A percentile compares a stretch with the other conserved stretches of the same genome.
phyloP scores from a whole-genome alignment of 2,113 vertebrate species.

The Rhegmatorhina hoffmannsi region DNA sequence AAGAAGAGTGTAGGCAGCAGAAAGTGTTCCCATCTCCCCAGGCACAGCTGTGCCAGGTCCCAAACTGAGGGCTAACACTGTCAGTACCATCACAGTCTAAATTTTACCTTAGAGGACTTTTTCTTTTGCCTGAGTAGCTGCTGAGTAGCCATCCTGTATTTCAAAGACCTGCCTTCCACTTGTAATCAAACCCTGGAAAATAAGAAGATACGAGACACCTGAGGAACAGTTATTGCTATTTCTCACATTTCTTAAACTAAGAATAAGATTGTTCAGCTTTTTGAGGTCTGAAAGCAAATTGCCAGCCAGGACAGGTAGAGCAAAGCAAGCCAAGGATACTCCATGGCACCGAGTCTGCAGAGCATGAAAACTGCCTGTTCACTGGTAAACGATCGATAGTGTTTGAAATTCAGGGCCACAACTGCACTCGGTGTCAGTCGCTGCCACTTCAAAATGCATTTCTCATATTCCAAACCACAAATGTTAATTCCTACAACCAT shows the following conservation, averaged over 20 bases:
- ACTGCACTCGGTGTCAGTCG: background rate
- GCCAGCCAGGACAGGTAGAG: background rate
- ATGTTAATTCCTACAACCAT: constrained; percentile 22
- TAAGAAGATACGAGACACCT: background rate
- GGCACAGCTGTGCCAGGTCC: fast-evolving
- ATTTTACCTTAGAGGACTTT: constrained; percentile 67
- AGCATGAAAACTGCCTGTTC: background rate
- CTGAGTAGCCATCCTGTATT: constrained; percentile 56
- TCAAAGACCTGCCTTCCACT: background rate
- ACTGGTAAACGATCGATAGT: background rate
- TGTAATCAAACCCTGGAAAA: constrained; percentile 17
- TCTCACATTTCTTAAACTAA: background rate
- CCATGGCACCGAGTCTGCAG: background rate
- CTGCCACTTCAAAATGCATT: constrained; percentile 5
- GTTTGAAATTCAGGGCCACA: constrained; percentile 36
- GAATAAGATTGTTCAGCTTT: background rate
- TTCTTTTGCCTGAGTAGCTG: constrained; percentile 51
- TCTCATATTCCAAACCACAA: constrained; percentile 21
- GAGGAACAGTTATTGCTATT: background rate
- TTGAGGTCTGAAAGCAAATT: background rate
- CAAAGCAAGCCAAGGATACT: background rate
- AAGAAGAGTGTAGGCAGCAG: background rate
- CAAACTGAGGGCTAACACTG: background rate
- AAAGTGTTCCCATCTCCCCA: background rate
- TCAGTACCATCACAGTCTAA: background rate